These are phyloP conservation scores for Puffinus mauretanicus DNA, from an alignment of 2,113 vertebrate species.

Conservation along the genomic window DNA sequence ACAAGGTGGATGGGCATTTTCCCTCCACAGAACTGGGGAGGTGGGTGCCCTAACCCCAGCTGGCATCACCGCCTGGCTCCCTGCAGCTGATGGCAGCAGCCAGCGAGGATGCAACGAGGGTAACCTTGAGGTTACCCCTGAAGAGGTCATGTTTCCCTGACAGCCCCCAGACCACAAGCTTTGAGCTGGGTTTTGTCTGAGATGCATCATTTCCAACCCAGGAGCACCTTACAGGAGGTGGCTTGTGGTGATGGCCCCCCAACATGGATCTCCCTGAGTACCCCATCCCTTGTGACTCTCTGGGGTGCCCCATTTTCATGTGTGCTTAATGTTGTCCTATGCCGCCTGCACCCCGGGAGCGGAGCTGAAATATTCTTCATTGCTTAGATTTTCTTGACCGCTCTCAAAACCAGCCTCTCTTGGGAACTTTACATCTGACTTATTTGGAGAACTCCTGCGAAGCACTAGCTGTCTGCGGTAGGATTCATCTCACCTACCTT, in stretches of 20 bases:
- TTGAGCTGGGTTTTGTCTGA: background rate
- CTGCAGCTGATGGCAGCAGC: background rate
- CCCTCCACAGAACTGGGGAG: background rate
- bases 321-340: background rate
- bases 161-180: background rate
- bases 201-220: background rate
- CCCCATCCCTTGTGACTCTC: background rate
- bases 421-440: background rate
- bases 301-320: background rate
- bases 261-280: background rate
- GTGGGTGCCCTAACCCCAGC: accelerated
- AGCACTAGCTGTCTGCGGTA: background rate
- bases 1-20: background rate
- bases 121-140: background rate
- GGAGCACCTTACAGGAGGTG: background rate
- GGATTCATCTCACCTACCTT: background rate
- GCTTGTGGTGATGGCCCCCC: background rate
- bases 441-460: background rate
- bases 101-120: background rate
- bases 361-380: background rate
- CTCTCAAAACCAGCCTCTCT: background rate
- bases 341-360: accelerated
- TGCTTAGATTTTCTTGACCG: background rate
- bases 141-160: background rate
- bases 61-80: accelerated